A percentile compares a stretch with the other conserved stretches of the same genome.
These are phyloP conservation scores for Pheosia tremula DNA, from an alignment of 2,888 invertebrate species.

Conservation along the genomic window DNA sequence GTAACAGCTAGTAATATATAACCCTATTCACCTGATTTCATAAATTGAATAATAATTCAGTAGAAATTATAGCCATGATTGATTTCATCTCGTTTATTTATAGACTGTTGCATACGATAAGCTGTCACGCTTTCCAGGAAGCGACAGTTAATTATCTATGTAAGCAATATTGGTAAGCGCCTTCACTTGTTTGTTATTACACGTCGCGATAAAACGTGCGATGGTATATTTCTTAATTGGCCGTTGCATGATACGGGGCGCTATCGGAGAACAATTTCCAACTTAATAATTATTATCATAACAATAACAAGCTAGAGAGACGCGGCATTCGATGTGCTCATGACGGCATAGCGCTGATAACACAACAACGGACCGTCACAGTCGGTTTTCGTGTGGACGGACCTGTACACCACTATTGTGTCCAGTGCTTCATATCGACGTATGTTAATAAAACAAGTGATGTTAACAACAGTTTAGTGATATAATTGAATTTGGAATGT, in stretches of 20 bases:
- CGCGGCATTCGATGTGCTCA: conserved; percentile 63
- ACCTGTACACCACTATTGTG: conserved; percentile 28
- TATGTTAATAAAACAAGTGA: conserved; percentile 5
- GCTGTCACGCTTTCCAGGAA: conserved; percentile 57
- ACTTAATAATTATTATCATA: conserved; percentile 82
- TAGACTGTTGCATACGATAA: conserved; percentile 30
- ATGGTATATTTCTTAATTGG: conserved; percentile 78
- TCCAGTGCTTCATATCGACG: conserved; percentile 3
- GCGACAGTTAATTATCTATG: conserved; percentile 49
- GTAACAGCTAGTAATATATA: too few species aligned
- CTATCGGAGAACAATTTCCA: conserved; percentile 78
- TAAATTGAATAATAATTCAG: not conserved
- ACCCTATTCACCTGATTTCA: too few species aligned
- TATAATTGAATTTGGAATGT: conserved; percentile 26
- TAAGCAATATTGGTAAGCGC: conserved; percentile 50
- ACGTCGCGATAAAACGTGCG: conserved; percentile 56
- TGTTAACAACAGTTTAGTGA: conserved; percentile 1
- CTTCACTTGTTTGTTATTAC: conserved; percentile 60
- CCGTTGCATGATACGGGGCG: conserved; percentile 75
- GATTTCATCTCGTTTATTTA: conserved; percentile 29
- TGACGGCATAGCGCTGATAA: conserved; percentile 54
- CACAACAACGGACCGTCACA: conserved; percentile 47
- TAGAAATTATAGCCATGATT: conserved; percentile 6
- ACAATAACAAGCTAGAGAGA: conserved; percentile 79
- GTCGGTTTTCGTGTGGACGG: conserved; percentile 48